Base-by-base conservation (phyloP, 2,888 invertebrate species). In the Pyrrhosoma nymphula region DNA sequence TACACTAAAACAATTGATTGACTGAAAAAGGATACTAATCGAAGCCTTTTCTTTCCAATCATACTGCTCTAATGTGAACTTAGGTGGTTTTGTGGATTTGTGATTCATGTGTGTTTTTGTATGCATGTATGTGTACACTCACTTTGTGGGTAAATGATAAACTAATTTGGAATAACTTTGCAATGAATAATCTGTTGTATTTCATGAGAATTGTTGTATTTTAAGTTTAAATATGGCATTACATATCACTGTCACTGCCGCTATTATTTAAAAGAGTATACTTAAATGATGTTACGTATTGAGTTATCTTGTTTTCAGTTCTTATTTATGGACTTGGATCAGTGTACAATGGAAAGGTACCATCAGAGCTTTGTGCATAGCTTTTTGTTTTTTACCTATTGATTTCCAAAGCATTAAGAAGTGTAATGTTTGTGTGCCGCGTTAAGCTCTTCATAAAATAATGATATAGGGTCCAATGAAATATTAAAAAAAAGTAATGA, bases 171-270 rank as follows among this genome's bases (percentile, higher is more conserved):
- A 82, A 35, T 82, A 82, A 35, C 82, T 35, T 82, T 82, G 82
- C 82, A 82, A 82, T 82, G 23, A 35, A 82, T 82, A 26, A 82
- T 82, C 82, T 82, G 82, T 82, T 82, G 82, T 82, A 82, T 82
- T 30, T 82, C 82, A 82, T 82, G 82, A 82, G 82, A 82, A 82
- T 82, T 82, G 82, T 82, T 82, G 82, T 82, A 82, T 82, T 82
- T 82, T 82, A 82, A 82, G 82, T 82, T 82, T 82, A 82, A 82
- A 82, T 82, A 82, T 82, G 82, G 82, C 82, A 82, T 82, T 82
- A 82, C 82, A 82, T 82, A 82, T 82, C 82, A 82, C 35, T 82
- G 82, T 82, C 82, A 82, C 82, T 82, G 82, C 82, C 82, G n/a
- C 69, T 82, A 82, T 82, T 82, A 82, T 82, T 82, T 82, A 82